A percentile compares a stretch with the other conserved stretches of the same genome.
Conservation (phyloP, 1,140 invertebrate species). For the Bacillus rossius region DNA sequence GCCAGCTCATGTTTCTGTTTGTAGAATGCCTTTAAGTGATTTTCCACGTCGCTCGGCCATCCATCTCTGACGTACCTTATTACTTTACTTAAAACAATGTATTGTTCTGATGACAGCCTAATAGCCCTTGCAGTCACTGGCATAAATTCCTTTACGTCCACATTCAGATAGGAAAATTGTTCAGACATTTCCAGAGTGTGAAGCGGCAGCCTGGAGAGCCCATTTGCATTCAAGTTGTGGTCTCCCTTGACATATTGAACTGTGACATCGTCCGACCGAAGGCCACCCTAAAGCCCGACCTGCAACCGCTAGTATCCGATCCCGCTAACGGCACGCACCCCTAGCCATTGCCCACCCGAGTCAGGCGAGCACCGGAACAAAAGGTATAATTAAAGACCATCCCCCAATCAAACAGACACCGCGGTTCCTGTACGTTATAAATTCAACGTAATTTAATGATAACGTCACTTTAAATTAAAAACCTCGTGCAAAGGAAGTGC, state of each 20-base stretch:
- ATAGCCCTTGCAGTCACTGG: neutral
- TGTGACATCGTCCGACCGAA: no score
- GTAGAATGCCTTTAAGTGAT: neutral
- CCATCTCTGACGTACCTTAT: neutral
- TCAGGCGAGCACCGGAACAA: no score
- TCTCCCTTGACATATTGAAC: constrained; percentile 27
- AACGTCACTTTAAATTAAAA: no score
- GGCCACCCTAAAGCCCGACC: no score
- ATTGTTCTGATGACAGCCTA: neutral
- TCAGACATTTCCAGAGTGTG: neutral
- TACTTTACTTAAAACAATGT: neutral
- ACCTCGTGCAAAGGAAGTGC: no score
- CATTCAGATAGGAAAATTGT: neutral
- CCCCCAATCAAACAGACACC: no score
- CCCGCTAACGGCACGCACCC: no score
- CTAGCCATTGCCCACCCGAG: no score
- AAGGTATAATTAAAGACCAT: no score
- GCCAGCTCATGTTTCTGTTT: neutral
- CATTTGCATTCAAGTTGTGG: neutral
- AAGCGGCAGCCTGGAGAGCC: neutral
- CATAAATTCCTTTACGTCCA: neutral
- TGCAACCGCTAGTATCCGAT: no score
- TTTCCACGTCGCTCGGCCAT: neutral
- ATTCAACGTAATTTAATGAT: no score
- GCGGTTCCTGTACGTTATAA: no score